A percentile compares a stretch with the other conserved stretches of the same genome.
Evolutionary conservation across 2,797 vertebrate species (phyloP).

Genomic region (Eremophila alpestris): DNA sequence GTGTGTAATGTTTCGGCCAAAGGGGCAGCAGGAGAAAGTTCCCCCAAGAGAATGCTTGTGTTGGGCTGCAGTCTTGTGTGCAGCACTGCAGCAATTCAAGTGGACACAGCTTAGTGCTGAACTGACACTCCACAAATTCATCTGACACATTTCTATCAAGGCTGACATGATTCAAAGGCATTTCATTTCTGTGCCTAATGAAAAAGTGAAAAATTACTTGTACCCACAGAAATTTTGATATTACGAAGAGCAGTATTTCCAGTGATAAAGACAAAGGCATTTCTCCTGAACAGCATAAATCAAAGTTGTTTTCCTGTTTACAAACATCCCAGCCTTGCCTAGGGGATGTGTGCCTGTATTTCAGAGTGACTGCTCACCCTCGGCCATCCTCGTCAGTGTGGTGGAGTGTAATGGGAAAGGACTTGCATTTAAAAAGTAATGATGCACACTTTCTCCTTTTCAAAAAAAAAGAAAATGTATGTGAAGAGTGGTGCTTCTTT

Average conservation of each 20-base stretch:
- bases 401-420: background rate
- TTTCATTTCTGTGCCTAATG: slow-evolving; percentile 33
- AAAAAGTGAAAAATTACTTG: slow-evolving; percentile 52
- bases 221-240: background rate
- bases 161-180: background rate
- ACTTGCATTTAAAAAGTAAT: background rate
- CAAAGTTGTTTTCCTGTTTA: slow-evolving; percentile 19
- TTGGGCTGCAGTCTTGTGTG: background rate
- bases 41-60: background rate
- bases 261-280: background rate
- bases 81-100: background rate
- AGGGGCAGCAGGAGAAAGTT: background rate
- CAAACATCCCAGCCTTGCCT: background rate
- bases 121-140: background rate
- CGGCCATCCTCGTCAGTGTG: background rate
- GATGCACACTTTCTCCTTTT: background rate
- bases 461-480: background rate
- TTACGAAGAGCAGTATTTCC: background rate
- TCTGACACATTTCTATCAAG: background rate
- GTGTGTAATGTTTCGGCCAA: background rate
- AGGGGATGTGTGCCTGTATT: background rate
- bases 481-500: background rate
- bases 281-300: slow-evolving; percentile 26
- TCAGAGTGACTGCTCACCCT: background rate
- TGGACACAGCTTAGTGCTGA: background rate